A percentile compares a stretch with the other conserved stretches of the same genome.
Evolutionary conservation across 2,797 vertebrate genomes (phyloP).

Genomic region (Siniperca obscura): DNA sequence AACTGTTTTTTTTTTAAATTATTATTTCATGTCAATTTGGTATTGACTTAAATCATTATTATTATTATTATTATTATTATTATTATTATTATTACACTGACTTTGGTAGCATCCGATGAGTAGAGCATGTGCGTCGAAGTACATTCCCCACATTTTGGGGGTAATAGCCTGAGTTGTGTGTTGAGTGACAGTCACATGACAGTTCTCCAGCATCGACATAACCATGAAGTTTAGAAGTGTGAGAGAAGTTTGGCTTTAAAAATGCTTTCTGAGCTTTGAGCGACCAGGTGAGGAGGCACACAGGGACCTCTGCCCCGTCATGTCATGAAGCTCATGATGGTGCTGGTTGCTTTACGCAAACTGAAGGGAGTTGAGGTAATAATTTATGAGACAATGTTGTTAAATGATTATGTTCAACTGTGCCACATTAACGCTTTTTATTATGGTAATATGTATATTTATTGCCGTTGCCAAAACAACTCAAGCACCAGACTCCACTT

Average conservation of each 20-base stretch:
- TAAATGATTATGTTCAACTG: constrained; percentile 76
- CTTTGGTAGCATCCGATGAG: constrained; percentile 76
- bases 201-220: constrained; percentile 8
- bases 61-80: constrained; percentile 45
- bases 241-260: constrained; percentile 19
- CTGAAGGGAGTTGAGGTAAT: constrained; percentile 28
- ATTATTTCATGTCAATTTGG: constrained; percentile 80
- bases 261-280: constrained; percentile 17
- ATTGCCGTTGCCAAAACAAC: constrained; percentile 76
- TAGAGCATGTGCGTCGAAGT: constrained; percentile 10
- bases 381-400: constrained; percentile 63
- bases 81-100: constrained; percentile 59
- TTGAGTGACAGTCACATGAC: constrained; percentile 1
- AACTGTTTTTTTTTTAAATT: constrained; percentile 88
- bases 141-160: not conserved
- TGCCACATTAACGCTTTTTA: constrained; percentile 75
- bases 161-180: not conserved
- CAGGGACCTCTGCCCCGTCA: constrained; percentile 8
- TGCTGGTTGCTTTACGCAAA: constrained; percentile 28
- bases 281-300: constrained; percentile 5
- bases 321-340: not conserved
- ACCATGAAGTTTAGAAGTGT: constrained; percentile 8
- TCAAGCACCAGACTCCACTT: constrained; percentile 48
- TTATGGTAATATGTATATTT: constrained; percentile 73
- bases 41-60: constrained; percentile 38